Evolutionary conservation across 1,140 invertebrate species (phyloP).

Genomic region (Charaxes varanes): DNA sequence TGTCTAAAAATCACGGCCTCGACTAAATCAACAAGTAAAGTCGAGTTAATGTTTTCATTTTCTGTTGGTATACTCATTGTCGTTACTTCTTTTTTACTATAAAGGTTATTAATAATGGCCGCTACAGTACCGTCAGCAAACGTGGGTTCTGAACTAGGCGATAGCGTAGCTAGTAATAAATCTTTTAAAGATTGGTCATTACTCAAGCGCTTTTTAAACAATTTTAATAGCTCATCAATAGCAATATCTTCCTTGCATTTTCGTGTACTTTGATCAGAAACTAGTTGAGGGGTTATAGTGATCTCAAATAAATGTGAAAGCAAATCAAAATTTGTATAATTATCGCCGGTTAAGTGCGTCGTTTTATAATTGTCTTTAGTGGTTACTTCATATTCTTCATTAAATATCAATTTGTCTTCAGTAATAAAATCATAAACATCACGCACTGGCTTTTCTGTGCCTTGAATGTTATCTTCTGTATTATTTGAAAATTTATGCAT

Average conservation of each 20-base stretch:
- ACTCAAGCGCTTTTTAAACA: conserved; percentile 51
- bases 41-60: conserved; percentile 49
- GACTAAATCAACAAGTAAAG: conserved; percentile 53
- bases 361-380: too few relatives aligned
- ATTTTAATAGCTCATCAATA: conserved; percentile 51
- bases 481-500: too few relatives aligned
- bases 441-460: too few relatives aligned
- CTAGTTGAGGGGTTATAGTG: conserved; percentile 19
- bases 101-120: conserved; percentile 47
- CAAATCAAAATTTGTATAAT: conserved; percentile 34
- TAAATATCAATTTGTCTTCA: too few relatives aligned
- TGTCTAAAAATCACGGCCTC: conserved; percentile 61
- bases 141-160: conserved; percentile 19
- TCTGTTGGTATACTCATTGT: conserved; percentile 32
- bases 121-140: conserved; percentile 43
- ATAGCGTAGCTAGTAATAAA: conserved; percentile 28
- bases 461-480: too few relatives aligned
- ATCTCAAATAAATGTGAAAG: conserved; percentile 39
- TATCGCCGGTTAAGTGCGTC: neutral
- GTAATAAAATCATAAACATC: too few relatives aligned
- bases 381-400: too few relatives aligned
- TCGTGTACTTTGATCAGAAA: conserved; percentile 19
- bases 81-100: conserved; percentile 39
- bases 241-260: conserved; percentile 44
- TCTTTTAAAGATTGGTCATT: conserved; percentile 48